Evolutionary conservation across 2,113 vertebrate genomes (phyloP).

Genomic region (Archilochus colubris): DNA sequence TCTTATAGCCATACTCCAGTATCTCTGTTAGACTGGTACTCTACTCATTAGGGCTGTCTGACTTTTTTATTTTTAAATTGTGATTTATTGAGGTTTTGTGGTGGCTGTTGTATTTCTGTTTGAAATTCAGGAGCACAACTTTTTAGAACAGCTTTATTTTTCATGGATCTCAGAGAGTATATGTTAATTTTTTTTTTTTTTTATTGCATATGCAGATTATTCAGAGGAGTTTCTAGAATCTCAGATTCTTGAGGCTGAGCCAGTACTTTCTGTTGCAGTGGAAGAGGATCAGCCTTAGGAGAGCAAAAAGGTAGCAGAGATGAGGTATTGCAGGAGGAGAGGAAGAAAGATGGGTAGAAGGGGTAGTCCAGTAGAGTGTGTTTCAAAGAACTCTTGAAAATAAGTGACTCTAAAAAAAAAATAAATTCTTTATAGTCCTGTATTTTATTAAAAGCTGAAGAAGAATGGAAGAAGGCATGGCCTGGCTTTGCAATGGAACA

Average conservation of each 20-base stretch:
- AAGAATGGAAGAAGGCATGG: background rate
- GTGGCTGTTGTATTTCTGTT: background rate
- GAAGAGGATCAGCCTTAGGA: conserved; percentile 28
- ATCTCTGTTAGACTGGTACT: background rate
- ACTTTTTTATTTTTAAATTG: background rate
- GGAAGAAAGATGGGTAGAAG: background rate
- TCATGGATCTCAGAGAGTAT: background rate
- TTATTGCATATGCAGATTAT: background rate
- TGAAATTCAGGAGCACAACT: background rate
- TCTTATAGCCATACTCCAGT: background rate
- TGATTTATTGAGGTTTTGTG: background rate
- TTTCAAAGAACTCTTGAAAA: background rate
- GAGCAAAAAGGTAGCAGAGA: conserved; percentile 21
- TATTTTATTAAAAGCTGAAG: background rate
- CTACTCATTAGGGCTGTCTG: background rate
- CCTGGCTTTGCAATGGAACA: background rate
- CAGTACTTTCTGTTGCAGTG: conserved; percentile 40
- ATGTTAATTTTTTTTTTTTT: background rate
- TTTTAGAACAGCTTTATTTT: background rate
- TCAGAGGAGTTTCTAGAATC: conserved; percentile 45
- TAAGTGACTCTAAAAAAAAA: background rate
- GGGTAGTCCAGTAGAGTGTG: background rate
- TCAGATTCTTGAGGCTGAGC: conserved; percentile 9
- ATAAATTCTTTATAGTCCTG: background rate
- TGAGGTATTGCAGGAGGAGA: background rate